Percentiles rank a stretch among this genome's conserved stretches.
Evolutionary conservation across 2,797 vertebrate genomes (phyloP).

Genomic region (Enteromius treurensis): DNA sequence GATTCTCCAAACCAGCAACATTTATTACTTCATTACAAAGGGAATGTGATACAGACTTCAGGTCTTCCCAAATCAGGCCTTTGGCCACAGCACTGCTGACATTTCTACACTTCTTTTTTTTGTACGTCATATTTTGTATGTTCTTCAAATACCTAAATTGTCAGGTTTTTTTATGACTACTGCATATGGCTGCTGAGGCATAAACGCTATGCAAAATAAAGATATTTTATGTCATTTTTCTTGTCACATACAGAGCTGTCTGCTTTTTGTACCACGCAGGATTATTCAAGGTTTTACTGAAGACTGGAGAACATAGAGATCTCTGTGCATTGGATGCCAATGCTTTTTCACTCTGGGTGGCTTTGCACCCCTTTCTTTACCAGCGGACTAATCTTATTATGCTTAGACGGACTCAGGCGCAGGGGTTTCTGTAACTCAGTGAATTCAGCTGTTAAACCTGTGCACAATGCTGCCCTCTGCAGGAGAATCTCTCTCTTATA

Average conservation of each 20-base stretch:
- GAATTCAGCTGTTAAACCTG: constrained; percentile 8
- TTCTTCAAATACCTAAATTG: constrained; percentile 50
- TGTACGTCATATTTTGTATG: constrained; percentile 52
- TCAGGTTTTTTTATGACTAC: constrained; percentile 34
- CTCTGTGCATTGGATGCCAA: constrained; percentile 37
- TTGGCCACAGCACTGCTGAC: constrained; percentile 30
- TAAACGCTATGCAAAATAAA: constrained; percentile 70
- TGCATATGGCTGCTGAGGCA: constrained; percentile 55
- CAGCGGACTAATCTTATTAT: neutral
- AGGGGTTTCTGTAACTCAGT: neutral
- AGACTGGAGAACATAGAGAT: constrained; percentile 42
- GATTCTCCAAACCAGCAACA: constrained; percentile 36
- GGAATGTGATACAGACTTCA: neutral
- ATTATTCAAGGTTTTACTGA: constrained; percentile 23
- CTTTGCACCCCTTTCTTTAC: constrained; percentile 13
- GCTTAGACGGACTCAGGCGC: constrained; percentile 1
- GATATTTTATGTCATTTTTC: neutral
- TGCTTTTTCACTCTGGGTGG: constrained; percentile 21
- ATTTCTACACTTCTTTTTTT: constrained; percentile 50
- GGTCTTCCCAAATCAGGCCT: neutral
- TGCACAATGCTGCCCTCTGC: constrained; percentile 72
- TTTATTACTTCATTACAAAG: neutral
- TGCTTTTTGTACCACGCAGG: constrained; percentile 22
- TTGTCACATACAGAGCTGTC: constrained; percentile 6
- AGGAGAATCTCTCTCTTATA: constrained; percentile 59